These are phyloP conservation scores for Dinothrombium tinctorium DNA, from an alignment of 1,140 invertebrate genomes.

Conservation along the genomic window DNA sequence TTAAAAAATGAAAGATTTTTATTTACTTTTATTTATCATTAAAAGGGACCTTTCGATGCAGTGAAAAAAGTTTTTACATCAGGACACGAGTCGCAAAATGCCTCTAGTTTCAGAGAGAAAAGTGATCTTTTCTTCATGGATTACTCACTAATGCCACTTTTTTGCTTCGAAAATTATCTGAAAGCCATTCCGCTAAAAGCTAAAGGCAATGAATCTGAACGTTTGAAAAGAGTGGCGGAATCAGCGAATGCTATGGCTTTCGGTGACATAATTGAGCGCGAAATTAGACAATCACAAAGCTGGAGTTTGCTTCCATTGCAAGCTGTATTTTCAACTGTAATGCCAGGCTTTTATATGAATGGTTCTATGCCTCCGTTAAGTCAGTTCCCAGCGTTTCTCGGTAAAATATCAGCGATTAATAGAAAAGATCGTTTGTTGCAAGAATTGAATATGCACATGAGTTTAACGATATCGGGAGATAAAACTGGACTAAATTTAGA, in stretches of 20 bases:
- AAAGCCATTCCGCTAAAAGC: conserved; percentile 20
- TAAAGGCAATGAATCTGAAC: conserved; percentile 18
- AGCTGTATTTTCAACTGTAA: conserved; percentile 68
- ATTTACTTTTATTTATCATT: conserved; percentile 4
- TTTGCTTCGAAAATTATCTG: conserved; percentile 94
- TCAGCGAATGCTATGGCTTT: conserved; percentile 58
- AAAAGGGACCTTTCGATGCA: conserved; percentile 75
- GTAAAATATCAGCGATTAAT: conserved; percentile 57
- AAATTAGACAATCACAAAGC: conserved; percentile 45
- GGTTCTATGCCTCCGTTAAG: conserved; percentile 51
- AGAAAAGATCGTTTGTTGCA: conserved; percentile 59
- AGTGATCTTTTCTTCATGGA: conserved; percentile 85
- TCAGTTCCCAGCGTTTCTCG: conserved; percentile 82
- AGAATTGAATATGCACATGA: conserved; percentile 54
- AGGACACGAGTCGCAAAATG: conserved; percentile 40
- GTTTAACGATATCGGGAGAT: conserved; percentile 18
- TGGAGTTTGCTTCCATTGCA: conserved; percentile 72
- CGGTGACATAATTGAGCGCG: conserved; percentile 59
- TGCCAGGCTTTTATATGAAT: conserved; percentile 55
- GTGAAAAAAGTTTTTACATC: conserved; percentile 62
- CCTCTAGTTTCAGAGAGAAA: conserved; percentile 61
- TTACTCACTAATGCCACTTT: conserved; percentile 77
- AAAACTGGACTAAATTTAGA: conserved; percentile 15
- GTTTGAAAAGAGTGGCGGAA: conserved; percentile 40
- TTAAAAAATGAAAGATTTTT: neutral